Percentiles rank a stretch among this genome's conserved stretches.
phyloP scores from a whole-genome alignment of 2,888 invertebrate species.

The Chaitophorus viminalis region DNA sequence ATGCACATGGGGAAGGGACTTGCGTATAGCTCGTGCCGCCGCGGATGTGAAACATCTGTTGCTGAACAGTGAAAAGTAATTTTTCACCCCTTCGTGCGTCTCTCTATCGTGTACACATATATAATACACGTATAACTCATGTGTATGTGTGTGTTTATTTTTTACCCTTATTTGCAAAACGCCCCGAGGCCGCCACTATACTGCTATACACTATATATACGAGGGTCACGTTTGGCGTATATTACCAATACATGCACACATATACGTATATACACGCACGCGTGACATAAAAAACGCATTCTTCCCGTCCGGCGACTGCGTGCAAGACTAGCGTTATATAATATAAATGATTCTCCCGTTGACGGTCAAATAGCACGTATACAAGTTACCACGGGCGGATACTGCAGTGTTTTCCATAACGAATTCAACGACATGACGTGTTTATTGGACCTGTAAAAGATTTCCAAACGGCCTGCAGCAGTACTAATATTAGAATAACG shows the following conservation, averaged over 20 bases:
- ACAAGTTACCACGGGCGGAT: background rate
- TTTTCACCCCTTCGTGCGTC: constrained; percentile 51
- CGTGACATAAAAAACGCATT: background rate
- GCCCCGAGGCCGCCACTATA: constrained; percentile 6
- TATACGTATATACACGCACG: background rate
- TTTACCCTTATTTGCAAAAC: constrained; percentile 57
- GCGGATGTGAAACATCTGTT: constrained; percentile 61
- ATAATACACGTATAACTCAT: background rate
- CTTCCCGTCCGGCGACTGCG: background rate
- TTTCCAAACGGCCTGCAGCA: background rate
- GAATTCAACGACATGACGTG: background rate
- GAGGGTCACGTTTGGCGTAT: background rate
- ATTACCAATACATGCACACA: background rate
- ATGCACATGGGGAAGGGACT: background rate
- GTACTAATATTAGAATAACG: too few relatives aligned
- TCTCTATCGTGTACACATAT: background rate
- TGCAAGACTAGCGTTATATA: background rate
- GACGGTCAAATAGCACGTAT: too few relatives aligned
- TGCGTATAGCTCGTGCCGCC: constrained; percentile 4
- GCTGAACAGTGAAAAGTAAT: constrained; percentile 61
- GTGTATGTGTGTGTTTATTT: constrained; percentile 48
- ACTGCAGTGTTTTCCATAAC: background rate
- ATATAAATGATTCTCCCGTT: background rate
- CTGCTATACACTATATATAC: background rate
- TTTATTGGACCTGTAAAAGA: background rate